Evolutionary conservation across 2,888 invertebrate genomes (phyloP), one percentile per base, ranked within the genome.

Genomic region (Oxyscelio sp.): DNA sequence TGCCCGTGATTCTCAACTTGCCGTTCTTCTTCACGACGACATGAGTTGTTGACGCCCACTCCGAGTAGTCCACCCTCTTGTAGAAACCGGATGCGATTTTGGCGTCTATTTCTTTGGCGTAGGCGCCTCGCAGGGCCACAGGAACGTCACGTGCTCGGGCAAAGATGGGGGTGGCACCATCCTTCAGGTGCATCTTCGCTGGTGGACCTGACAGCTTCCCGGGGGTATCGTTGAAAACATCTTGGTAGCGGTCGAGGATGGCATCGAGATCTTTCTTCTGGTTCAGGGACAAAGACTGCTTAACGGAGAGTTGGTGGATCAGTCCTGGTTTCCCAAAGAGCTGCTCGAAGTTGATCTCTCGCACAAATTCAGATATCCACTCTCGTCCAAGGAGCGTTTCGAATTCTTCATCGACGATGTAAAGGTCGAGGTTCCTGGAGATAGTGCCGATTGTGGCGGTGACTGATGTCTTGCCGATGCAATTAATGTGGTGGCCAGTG

Each of bases 301-400:
- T 13, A 5, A 17, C 9, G 3, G 54, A 9, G 6, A 45, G 27
- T 27, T 6, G 27, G 3, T 6, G n/a, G n/a, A n/a, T n/a, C n/a
- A n/a, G n/a, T n/a, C n/a, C n/a, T n/a, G n/a, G n/a, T n/a, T n/a
- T n/a, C n/a, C n/a, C n/a, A n/a, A n/a, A n/a, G n/a, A n/a, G 6
- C 6, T 6, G 27, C 27, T 4, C 6, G 27, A 27, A 27, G 6
- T 27, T 31, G 1, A 81, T 73, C 38, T 66, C 74, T 3, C 43
- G 8, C 0, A 13, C 50, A 17, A 83, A 82, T 17, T 22, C 0
- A 0, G 52, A 8, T 11, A 83, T 77, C 71, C 71, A 77, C 38
- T 83, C 77, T 13, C 71, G 58, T 5, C 77, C 71, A 13, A 83
- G 61, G 1, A 83, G 34, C 0, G 82, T 8, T 22, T 82, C 71